Evolutionary conservation across 2,888 invertebrate genomes (phyloP).

Genomic region (Pheosia tremula): DNA sequence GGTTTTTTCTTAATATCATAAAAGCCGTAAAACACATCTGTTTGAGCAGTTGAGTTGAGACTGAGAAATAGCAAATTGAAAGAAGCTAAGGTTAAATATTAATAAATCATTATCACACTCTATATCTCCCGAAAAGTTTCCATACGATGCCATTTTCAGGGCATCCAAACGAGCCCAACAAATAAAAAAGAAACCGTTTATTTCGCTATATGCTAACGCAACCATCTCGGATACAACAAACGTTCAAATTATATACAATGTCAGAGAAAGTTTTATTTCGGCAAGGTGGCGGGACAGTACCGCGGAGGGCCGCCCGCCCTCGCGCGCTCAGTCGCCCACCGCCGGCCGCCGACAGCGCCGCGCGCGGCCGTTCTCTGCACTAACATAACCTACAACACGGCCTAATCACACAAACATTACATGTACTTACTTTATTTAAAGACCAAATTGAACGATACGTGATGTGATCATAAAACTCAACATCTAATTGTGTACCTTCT

Average conservation of each 20-base stretch:
- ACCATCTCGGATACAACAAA: constrained; percentile 24
- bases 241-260: constrained; percentile 29
- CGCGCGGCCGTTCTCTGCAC: constrained; percentile 59
- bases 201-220: constrained; percentile 18
- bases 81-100: too few relatives aligned
- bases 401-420: constrained; percentile 49
- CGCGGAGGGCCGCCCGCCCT: constrained; percentile 60
- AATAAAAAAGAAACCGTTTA: constrained; percentile 14
- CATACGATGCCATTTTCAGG: too few relatives aligned
- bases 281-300: constrained; percentile 19
- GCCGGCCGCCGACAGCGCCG: constrained; percentile 70
- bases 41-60: too few relatives aligned
- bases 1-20: too few relatives aligned
- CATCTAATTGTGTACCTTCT: constrained; percentile 24
- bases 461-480: constrained; percentile 28
- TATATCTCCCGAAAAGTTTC: too few relatives aligned
- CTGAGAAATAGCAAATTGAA: too few relatives aligned
- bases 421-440: constrained; percentile 2
- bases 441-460: constrained; percentile 19
- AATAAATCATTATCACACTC: too few relatives aligned
- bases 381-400: constrained; percentile 71
- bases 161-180: background rate
- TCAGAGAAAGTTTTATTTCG: constrained; percentile 38
- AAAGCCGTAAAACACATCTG: too few relatives aligned
- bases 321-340: constrained; percentile 69